Evolutionary conservation across 37 sponge, comb jelly and placozoan genomes (phyloP), one percentile per base, ranked within the genome.

Genomic region (Oopsacas minuta): DNA sequence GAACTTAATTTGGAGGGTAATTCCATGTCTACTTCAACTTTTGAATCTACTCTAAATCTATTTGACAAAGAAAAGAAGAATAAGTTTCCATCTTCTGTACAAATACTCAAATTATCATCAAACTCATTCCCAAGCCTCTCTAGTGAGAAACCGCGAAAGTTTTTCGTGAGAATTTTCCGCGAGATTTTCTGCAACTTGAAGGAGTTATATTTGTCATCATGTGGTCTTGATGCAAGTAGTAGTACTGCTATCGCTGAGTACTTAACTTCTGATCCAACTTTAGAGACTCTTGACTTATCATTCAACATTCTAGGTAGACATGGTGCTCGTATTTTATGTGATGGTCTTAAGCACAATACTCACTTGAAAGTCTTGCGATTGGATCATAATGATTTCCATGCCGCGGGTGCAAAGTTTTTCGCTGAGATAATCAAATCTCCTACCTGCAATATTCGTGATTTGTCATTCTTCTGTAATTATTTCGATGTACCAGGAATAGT

Each of bases 381-480:
- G 37, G 90, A 89, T 51, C 83, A 84, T 39, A 85, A 86, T 37
- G n/a, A 38, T 1, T 42, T 89, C 0, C 84, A 86, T 36, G 85
- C 90, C 37, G 84, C 90, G 49, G 90, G 90, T 3, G 90, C 90
- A 20, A 86, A 89, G 35, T 86, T 52, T 81, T 38, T 89, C 15
- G 85, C 90, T 38, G 22, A 42, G 25, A 36, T 89, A 23, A 52
- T 89, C 38, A 81, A 52, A 17, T 61, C 36, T 35, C 87, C 90
- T 0, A 37, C 39, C 17, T 89, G 90, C 61, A 10, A 39, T 1
- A 81, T 89, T 28, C 37, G 81, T 37, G 85, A 86, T 37, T 85
- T 89, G 1, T 84, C 86, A 23, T 38, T 89, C 32, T 89, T 89
- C 86, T 89, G 90, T 51, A 89, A 89, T 38, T 89, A 84, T 53